phyloP scores from a whole-genome alignment of 2,888 invertebrate genomes.

The Onthophagus sagittarius region DNA sequence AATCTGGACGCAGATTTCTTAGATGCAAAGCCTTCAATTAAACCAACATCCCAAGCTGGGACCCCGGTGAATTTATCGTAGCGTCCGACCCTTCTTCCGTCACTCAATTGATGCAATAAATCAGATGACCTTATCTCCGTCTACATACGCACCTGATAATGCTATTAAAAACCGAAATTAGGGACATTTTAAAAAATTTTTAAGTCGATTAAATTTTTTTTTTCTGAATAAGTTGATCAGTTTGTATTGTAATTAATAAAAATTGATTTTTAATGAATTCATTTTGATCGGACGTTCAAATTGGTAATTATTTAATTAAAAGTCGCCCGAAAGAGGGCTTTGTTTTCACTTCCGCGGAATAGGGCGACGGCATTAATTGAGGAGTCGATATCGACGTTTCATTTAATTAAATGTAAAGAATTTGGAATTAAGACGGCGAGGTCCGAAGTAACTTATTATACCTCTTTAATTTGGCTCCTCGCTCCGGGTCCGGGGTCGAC shows the following conservation, averaged over 20 bases:
- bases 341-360: not conserved
- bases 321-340: not conserved
- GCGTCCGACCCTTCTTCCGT: not conserved
- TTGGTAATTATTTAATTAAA: not conserved
- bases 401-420: not conserved
- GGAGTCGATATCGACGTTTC: not conserved
- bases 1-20: conserved; percentile 3
- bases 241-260: not conserved
- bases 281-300: not conserved
- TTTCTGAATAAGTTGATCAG: not conserved
- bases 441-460: not conserved
- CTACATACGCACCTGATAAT: too few species aligned
- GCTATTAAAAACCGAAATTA: too few species aligned
- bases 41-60: conserved; percentile 4
- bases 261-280: not conserved
- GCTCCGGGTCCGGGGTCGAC: not conserved
- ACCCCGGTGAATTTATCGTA: conserved; percentile 3
- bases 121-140: not conserved
- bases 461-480: not conserved
- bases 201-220: not conserved
- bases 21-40: conserved; percentile 11
- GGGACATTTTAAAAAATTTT: too few species aligned
- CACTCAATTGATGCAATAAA: not conserved
- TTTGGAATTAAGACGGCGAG: not conserved
- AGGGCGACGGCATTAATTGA: not conserved